Evolutionary conservation across 2,113 vertebrate species (phyloP).

Genomic region (Bufo gargarizans): DNA sequence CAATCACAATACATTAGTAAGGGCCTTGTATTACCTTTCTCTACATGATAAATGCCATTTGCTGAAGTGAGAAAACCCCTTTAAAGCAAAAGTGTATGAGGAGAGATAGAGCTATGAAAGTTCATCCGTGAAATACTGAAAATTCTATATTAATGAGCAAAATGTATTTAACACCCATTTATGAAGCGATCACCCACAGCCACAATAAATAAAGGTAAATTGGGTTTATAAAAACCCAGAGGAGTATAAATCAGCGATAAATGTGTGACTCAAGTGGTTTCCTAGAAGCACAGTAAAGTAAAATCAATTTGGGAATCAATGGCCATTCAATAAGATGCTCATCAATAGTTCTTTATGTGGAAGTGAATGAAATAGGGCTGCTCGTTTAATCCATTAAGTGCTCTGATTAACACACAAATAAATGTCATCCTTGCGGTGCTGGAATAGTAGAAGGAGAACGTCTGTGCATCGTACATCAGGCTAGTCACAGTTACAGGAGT

Average conservation of each 20-base stretch:
- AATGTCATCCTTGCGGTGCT: background rate
- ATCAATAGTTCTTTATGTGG: constrained; percentile 36
- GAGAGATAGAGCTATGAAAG: background rate
- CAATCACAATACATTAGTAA: no score
- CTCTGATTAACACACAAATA: constrained; percentile 21
- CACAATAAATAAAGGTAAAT: background rate
- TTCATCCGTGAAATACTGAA: background rate
- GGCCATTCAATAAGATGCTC: constrained; percentile 17
- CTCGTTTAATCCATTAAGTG: constrained; percentile 25
- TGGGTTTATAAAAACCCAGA: background rate
- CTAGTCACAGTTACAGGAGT: background rate
- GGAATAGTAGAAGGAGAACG: background rate
- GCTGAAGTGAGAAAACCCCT: background rate
- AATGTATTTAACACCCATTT: background rate
- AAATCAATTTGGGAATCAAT: constrained; percentile 34
- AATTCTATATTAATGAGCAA: background rate
- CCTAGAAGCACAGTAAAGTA: background rate
- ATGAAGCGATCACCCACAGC: background rate
- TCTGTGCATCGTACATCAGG: background rate
- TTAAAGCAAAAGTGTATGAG: background rate
- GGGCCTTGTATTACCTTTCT: no score
- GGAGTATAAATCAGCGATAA: constrained; percentile 6
- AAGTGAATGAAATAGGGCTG: constrained; percentile 1
- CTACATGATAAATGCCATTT: no score
- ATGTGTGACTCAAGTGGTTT: background rate